Conservation (phyloP, 37 sponge, comb jelly and placozoan genomes). For the Beroe ovata region DNA sequence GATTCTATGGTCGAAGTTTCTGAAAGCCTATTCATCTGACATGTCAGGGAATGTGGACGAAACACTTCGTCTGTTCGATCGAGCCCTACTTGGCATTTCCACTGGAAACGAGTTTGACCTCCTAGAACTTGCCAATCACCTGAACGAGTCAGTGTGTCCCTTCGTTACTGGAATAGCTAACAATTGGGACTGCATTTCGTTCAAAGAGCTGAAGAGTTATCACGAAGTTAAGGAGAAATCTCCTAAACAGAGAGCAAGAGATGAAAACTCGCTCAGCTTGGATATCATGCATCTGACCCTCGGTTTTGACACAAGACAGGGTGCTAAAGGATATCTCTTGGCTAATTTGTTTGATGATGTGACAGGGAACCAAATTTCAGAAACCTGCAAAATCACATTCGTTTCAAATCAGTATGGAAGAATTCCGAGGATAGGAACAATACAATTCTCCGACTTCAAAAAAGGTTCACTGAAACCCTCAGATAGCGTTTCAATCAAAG, state of each 20-base stretch:
- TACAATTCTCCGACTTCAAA: neutral
- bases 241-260: neutral
- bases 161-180: neutral
- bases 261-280: neutral
- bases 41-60: neutral
- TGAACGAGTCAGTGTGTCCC: neutral
- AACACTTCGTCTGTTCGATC: neutral
- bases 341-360: neutral
- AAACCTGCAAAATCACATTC: conserved; percentile 9
- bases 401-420: neutral
- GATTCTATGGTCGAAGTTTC: conserved; percentile 23
- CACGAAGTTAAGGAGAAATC: neutral
- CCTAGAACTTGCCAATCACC: neutral
- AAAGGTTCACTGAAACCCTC: neutral
- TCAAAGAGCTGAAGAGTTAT: neutral
- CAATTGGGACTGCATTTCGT: neutral
- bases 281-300: neutral
- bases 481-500: neutral
- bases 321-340: neutral
- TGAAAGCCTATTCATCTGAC: neutral
- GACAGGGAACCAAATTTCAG: neutral
- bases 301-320: neutral
- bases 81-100: neutral
- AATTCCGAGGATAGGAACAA: neutral
- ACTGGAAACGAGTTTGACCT: neutral